phyloP scores from a whole-genome alignment of 2,113 vertebrate species.

The Cochlearius cochlearius region DNA sequence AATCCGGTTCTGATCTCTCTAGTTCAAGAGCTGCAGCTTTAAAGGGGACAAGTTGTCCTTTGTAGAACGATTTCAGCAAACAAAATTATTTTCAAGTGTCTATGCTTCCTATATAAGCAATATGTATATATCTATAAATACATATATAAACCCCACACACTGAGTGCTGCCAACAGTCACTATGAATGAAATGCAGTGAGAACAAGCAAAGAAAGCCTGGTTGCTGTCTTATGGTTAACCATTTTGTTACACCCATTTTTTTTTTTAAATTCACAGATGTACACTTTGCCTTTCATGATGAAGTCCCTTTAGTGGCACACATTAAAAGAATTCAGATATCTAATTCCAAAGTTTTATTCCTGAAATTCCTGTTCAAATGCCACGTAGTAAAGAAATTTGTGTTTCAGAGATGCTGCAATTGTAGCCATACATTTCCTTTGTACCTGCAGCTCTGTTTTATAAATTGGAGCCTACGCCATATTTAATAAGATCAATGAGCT shows the following conservation, averaged over 20 bases:
- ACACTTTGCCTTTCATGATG: background rate
- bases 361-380: background rate
- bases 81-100: slow-evolving; percentile 50
- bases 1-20: background rate
- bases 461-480: background rate
- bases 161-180: slow-evolving; percentile 44
- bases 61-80: slow-evolving; percentile 14
- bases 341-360: background rate
- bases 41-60: background rate
- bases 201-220: slow-evolving; percentile 46
- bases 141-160: slow-evolving; percentile 44
- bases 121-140: slow-evolving; percentile 59
- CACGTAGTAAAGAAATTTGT: background rate
- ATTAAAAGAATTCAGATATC: background rate
- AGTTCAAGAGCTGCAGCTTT: background rate
- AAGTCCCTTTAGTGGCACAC: background rate
- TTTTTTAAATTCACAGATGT: slow-evolving; percentile 15
- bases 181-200: slow-evolving; percentile 67
- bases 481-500: background rate
- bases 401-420: background rate
- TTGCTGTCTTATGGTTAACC: slow-evolving; percentile 48
- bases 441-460: background rate
- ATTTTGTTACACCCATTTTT: slow-evolving; percentile 10
- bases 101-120: slow-evolving; percentile 39
- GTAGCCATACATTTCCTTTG: background rate